A percentile compares a stretch with the other conserved stretches of the same genome.
Evolutionary conservation across 2,113 vertebrate species (phyloP).

Genomic region (Meriones unguiculatus): DNA sequence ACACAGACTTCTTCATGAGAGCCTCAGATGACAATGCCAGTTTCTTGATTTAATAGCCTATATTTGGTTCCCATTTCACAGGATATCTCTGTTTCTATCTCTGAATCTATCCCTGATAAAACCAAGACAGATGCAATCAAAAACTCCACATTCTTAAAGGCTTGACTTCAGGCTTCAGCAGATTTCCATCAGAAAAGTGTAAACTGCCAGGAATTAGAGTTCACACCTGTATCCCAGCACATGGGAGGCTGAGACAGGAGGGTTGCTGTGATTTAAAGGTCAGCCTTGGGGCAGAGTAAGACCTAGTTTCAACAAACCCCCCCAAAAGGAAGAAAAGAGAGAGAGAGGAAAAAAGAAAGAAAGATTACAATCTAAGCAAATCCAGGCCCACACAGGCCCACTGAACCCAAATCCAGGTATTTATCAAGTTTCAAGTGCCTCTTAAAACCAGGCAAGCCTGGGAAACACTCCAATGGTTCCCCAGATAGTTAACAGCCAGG

Average conservation of each 20-base stretch:
- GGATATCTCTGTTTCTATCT: constrained; percentile 21
- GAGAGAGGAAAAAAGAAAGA: background rate
- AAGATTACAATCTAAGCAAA: constrained; percentile 24
- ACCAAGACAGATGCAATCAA: constrained; percentile 44
- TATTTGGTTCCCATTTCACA: constrained; percentile 55
- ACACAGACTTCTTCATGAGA: background rate
- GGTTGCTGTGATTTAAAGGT: background rate
- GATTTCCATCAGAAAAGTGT: constrained; percentile 6
- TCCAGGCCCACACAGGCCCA: background rate
- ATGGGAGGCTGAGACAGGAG: background rate
- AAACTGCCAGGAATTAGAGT: background rate
- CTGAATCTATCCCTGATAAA: constrained; percentile 54
- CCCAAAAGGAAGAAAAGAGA: background rate
- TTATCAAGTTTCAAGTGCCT: constrained; percentile 54
- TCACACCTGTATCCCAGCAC: background rate
- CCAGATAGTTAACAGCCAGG: background rate
- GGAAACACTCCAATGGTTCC: background rate
- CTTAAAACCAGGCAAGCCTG: constrained; percentile 11
- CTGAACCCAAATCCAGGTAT: background rate
- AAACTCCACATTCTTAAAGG: constrained; percentile 50
- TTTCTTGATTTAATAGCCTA: constrained; percentile 27
- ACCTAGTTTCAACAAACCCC: background rate
- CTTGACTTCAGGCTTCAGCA: background rate
- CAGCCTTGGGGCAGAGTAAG: background rate
- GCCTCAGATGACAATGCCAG: constrained; percentile 18